A percentile compares a stretch with the other conserved stretches of the same genome.
These are phyloP conservation scores for Noctilio leporinus DNA, from an alignment of 2,113 vertebrate species.

Conservation along the genomic window DNA sequence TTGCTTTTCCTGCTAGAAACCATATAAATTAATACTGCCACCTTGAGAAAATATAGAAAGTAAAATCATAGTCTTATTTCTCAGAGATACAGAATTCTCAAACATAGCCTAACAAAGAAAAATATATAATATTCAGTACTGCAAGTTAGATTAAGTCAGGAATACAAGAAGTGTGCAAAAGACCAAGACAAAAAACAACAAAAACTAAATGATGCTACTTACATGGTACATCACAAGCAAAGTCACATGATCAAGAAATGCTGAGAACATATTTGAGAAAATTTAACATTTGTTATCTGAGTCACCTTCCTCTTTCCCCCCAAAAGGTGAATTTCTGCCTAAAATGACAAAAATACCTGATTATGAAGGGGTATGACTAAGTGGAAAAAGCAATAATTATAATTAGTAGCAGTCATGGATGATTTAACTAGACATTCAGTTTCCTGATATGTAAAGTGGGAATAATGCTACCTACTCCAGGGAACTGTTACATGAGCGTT, in stretches of 20 bases:
- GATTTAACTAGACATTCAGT: background rate
- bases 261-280: background rate
- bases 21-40: background rate
- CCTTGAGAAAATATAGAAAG: background rate
- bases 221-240: background rate
- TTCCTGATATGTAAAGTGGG: background rate
- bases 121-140: background rate
- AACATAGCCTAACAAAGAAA: background rate
- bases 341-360: background rate
- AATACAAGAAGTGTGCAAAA: background rate
- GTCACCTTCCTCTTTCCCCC: background rate
- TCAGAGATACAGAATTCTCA: background rate
- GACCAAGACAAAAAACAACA: background rate
- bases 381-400: background rate
- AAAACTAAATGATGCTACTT: background rate
- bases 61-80: constrained; percentile 7
- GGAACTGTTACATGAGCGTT: background rate
- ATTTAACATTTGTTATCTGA: background rate
- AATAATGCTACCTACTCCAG: background rate
- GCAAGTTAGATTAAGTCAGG: background rate
- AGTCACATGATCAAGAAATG: background rate
- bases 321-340: background rate
- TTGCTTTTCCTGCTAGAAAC: background rate
- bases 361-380: background rate
- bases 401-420: background rate